Conservation (phyloP, 2,797 vertebrate species). For the Adrianichthys oophorus region DNA sequence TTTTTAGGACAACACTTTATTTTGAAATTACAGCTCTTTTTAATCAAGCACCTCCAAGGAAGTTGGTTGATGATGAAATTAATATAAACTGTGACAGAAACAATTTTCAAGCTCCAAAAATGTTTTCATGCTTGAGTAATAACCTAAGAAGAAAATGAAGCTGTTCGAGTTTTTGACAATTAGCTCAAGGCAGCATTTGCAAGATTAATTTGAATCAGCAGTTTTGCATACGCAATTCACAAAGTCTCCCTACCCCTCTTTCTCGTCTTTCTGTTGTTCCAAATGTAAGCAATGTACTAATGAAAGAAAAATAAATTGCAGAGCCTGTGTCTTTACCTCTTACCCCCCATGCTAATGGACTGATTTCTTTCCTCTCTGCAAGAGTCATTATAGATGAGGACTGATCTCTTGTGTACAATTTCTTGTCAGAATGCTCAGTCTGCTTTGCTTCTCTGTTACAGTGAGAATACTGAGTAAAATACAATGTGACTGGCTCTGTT, state of each 20-base stretch:
- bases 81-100: constrained; percentile 28
- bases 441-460: constrained; percentile 45
- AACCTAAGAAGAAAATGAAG: background rate
- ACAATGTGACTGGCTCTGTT: constrained; percentile 37
- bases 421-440: constrained; percentile 56
- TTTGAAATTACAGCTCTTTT: no score
- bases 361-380: constrained; percentile 47
- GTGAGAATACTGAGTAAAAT: constrained; percentile 39
- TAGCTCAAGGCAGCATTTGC: constrained; percentile 2
- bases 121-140: constrained; percentile 2
- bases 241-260: background rate
- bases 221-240: constrained; percentile 19
- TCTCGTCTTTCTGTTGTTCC: constrained; percentile 30
- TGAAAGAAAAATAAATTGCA: constrained; percentile 59
- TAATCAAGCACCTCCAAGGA: no score
- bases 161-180: background rate
- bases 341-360: constrained; percentile 59
- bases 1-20: no score
- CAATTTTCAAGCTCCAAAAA: constrained; percentile 7
- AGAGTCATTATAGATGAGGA: constrained; percentile 60
- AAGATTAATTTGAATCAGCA: constrained; percentile 11
- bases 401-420: constrained; percentile 67
- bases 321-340: constrained; percentile 43
- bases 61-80: constrained; percentile 20
- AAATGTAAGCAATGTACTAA: constrained; percentile 63